These are phyloP conservation scores for Xylota sylvarum DNA, from an alignment of 2,888 invertebrate genomes.

Conservation along the genomic window DNA sequence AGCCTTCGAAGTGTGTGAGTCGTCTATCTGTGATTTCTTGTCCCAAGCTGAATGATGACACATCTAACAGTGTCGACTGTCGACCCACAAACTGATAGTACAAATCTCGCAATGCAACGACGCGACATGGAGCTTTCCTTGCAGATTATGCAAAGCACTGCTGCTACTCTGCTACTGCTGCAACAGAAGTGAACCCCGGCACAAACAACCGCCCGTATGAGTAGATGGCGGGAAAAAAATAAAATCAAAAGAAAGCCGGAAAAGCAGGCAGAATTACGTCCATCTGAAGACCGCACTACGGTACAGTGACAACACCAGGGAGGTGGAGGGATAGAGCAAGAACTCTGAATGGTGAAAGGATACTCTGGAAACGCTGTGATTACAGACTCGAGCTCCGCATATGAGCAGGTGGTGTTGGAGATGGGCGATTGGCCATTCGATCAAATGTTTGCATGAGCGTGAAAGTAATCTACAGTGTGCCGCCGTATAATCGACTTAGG, in stretches of 20 bases:
- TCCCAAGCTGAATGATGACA: conserved; percentile 59
- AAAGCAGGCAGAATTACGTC: conserved; percentile 21
- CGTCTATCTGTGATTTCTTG: conserved; percentile 60
- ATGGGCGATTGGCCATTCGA: conserved; percentile 54
- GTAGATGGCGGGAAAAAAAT: conserved; percentile 31
- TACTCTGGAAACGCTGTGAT: conserved; percentile 40
- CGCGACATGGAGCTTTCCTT: conserved; percentile 43
- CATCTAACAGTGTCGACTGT: conserved; percentile 28
- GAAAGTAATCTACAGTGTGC: conserved; percentile 72
- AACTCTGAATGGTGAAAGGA: conserved; percentile 25
- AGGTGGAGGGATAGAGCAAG: not conserved
- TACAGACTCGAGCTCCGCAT: conserved; percentile 16
- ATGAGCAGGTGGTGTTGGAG: not conserved
- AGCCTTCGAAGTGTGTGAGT: conserved; percentile 66
- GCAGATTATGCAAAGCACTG: conserved; percentile 63
- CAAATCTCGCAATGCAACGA: conserved; percentile 14
- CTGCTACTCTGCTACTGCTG: not conserved
- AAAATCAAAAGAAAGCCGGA: conserved; percentile 51
- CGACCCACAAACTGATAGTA: conserved; percentile 32
- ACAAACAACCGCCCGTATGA: not conserved
- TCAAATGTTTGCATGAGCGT: conserved; percentile 73
- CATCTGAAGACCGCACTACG: conserved; percentile 42
- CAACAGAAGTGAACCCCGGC: conserved; percentile 39
- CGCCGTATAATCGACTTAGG: conserved; percentile 67
- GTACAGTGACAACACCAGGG: conserved; percentile 27